phyloP scores from a whole-genome alignment of 2,113 vertebrate species.

The Hyperopisus bebe region DNA sequence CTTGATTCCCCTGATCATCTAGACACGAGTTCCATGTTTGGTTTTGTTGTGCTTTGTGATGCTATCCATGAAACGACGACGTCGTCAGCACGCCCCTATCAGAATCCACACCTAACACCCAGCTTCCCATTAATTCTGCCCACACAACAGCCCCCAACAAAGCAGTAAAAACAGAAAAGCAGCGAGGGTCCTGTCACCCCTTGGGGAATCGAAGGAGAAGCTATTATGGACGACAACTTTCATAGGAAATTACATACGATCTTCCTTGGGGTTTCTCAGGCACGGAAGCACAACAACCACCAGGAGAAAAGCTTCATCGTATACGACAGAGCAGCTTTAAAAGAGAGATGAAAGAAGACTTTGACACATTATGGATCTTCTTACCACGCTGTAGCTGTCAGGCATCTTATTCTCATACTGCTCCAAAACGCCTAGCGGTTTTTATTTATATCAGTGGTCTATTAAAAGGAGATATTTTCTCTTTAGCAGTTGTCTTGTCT shows the following conservation, averaged over 20 bases:
- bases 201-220: neutral
- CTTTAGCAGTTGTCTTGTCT: neutral
- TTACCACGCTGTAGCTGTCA: neutral
- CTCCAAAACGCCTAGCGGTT: neutral
- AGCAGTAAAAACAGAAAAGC: neutral
- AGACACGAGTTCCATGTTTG: neutral
- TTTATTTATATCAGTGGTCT: neutral
- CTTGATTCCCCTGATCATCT: neutral
- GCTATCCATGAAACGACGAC: neutral
- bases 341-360: neutral
- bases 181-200: neutral
- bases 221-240: neutral
- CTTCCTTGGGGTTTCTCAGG: neutral
- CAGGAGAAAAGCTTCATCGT: neutral
- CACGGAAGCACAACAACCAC: neutral
- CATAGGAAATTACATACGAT: neutral
- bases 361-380: neutral
- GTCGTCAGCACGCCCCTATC: neutral
- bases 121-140: neutral
- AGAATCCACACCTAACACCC: neutral
- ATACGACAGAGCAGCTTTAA: neutral
- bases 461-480: neutral
- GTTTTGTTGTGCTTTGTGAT: neutral
- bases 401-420: neutral
- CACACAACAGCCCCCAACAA: neutral